These are phyloP conservation scores for Pelecanus crispus DNA, from an alignment of 2,113 vertebrate species.

Conservation along the genomic window DNA sequence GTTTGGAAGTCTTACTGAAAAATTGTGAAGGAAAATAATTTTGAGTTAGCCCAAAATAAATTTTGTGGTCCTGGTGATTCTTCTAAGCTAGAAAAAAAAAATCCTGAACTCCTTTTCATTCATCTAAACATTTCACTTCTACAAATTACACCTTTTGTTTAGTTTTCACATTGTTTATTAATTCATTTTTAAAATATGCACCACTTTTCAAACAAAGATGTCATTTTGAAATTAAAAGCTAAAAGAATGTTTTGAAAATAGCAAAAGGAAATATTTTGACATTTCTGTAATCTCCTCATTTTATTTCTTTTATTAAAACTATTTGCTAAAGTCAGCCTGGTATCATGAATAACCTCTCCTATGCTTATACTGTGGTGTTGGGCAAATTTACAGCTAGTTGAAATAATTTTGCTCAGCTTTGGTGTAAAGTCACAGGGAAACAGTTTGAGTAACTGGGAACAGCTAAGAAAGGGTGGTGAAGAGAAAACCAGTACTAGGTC, in stretches of 20 bases:
- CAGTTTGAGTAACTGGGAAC: not conserved
- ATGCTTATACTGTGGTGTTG: not conserved
- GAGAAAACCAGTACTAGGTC: not conserved
- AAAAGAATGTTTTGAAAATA: not conserved
- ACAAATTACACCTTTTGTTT: not conserved
- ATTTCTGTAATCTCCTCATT: not conserved
- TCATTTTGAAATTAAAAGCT: not conserved
- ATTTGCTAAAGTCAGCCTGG: not conserved
- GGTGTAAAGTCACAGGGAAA: not conserved
- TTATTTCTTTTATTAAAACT: not conserved
- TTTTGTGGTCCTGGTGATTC: not conserved
- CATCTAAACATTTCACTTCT: slow-evolving; percentile 4
- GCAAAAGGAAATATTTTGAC: slow-evolving; percentile 1
- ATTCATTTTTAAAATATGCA: not conserved
- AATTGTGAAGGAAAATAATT: not conserved
- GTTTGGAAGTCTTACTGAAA: not conserved
- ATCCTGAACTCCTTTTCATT: not conserved
- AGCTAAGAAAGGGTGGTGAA: not conserved
- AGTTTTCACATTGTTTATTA: not conserved
- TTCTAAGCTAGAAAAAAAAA: not conserved
- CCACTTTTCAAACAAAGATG: not conserved
- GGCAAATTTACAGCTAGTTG: not conserved
- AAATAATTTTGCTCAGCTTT: not conserved
- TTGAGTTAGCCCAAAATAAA: not conserved
- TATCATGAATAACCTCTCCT: not conserved